A percentile compares a stretch with the other conserved stretches of the same genome.
These are phyloP conservation scores for Peucedramus taeniatus DNA, from an alignment of 2,113 vertebrate species.

Conservation along the genomic window DNA sequence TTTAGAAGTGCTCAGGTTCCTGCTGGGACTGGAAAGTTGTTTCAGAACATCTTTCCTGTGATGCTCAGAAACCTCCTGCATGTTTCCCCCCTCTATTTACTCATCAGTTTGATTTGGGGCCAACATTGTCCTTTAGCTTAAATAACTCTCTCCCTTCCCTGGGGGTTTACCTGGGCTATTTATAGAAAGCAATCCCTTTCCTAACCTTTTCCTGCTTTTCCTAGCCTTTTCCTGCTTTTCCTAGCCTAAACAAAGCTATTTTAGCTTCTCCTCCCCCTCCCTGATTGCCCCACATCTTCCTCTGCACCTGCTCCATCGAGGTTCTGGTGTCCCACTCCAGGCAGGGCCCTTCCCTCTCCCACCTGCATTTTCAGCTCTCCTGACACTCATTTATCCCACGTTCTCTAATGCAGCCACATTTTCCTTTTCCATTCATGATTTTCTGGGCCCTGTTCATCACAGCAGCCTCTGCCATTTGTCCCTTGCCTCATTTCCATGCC, in stretches of 20 bases:
- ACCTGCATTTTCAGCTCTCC: accelerated
- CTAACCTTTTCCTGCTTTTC: constrained; percentile 22
- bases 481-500: not conserved
- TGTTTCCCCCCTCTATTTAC: constrained; percentile 41
- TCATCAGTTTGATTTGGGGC: constrained; percentile 44
- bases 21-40: constrained; percentile 46
- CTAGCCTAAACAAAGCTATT: constrained; percentile 24
- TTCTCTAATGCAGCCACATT: not conserved
- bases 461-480: not conserved
- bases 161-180: not conserved
- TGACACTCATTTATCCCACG: not conserved
- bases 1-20: constrained; percentile 49
- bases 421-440: not conserved
- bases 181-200: constrained; percentile 16
- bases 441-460: not conserved
- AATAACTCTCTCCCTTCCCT: constrained; percentile 51
- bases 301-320: not conserved
- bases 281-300: not conserved
- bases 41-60: constrained; percentile 63
- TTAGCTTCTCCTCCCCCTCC: not conserved
- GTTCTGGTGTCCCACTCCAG: not conserved
- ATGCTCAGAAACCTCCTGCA: constrained; percentile 41
- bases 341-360: not conserved
- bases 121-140: constrained; percentile 52
- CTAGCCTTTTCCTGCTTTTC: constrained; percentile 5